Evolutionary conservation across 2,888 invertebrate genomes (phyloP).

Genomic region (Rhyacophila evoluta): DNA sequence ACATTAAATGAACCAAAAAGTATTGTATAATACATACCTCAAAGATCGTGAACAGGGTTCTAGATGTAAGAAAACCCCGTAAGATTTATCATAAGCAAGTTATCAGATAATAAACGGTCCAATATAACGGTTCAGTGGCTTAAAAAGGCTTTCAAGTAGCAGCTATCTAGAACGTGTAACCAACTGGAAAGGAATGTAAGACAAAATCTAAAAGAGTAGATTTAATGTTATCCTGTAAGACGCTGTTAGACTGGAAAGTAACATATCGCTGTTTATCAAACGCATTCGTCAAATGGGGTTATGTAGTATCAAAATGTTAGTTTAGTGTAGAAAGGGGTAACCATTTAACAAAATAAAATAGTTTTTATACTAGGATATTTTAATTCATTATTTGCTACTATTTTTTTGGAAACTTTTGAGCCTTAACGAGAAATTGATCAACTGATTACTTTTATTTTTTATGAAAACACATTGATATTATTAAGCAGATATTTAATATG

Average conservation of each 20-base stretch:
- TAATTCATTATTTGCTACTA: no score
- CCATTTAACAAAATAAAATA: no score
- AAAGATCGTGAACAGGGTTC: background rate
- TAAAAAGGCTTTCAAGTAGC: conserved; percentile 18
- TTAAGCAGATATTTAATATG: no score
- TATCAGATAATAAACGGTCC: conserved; percentile 40
- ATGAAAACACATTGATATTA: no score
- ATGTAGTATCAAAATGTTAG: background rate
- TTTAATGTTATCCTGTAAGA: background rate
- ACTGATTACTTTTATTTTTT: no score
- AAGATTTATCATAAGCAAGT: conserved; percentile 37
- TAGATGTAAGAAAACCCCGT: background rate
- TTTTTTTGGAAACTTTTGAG: no score
- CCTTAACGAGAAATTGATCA: no score
- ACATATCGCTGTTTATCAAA: background rate
- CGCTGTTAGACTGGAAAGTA: background rate
- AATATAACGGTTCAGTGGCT: conserved; percentile 43
- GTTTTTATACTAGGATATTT: no score
- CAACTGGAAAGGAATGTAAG: background rate
- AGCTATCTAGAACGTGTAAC: background rate
- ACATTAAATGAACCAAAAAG: no score
- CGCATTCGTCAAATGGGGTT: background rate
- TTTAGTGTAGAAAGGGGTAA: background rate
- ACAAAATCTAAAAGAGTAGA: background rate
- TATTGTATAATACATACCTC: no score